A percentile compares a stretch with the other conserved stretches of the same genome.
Conservation (phyloP, 2,113 vertebrate genomes). For the Caranx melampygus region DNA sequence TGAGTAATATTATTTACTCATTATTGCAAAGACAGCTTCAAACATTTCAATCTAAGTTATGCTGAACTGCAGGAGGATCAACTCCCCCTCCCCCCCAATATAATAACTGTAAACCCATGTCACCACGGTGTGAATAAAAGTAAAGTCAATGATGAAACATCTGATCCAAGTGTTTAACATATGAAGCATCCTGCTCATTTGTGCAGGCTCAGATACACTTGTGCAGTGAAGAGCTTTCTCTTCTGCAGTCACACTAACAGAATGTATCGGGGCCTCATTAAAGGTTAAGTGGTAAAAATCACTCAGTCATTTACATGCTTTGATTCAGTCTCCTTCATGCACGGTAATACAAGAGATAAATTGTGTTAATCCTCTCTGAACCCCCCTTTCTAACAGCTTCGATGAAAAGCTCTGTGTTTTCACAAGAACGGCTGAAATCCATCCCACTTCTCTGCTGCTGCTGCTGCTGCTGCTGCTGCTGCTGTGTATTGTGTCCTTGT, state of each 20-base stretch:
- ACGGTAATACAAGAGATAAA: constrained; percentile 14
- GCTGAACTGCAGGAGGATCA: too few relatives aligned
- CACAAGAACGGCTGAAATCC: constrained; percentile 16
- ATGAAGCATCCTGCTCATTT: not conserved
- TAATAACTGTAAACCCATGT: not conserved
- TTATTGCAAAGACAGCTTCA: not conserved
- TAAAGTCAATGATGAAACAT: not conserved
- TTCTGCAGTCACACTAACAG: not conserved
- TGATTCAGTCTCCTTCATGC: not conserved
- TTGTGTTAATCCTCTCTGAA: constrained; percentile 9
- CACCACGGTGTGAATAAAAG: constrained; percentile 5
- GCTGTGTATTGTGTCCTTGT: constrained; percentile 45
- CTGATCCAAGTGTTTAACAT: not conserved
- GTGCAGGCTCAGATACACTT: not conserved
- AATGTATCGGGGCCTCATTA: not conserved
- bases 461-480: too few relatives aligned
- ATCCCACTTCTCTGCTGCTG: constrained; percentile 32
- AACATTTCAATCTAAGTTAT: not conserved
- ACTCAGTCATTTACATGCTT: constrained; percentile 10
- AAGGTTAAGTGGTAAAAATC: not conserved
- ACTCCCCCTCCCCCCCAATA: too few relatives aligned
- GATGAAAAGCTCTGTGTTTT: not conserved
- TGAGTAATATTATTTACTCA: not conserved
- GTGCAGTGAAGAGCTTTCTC: not conserved
- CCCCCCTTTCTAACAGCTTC: not conserved